Percentiles rank a stretch among this genome's conserved stretches.
Conservation (phyloP, 23 tunicate species). For the Trididemnum nubilum region DNA sequence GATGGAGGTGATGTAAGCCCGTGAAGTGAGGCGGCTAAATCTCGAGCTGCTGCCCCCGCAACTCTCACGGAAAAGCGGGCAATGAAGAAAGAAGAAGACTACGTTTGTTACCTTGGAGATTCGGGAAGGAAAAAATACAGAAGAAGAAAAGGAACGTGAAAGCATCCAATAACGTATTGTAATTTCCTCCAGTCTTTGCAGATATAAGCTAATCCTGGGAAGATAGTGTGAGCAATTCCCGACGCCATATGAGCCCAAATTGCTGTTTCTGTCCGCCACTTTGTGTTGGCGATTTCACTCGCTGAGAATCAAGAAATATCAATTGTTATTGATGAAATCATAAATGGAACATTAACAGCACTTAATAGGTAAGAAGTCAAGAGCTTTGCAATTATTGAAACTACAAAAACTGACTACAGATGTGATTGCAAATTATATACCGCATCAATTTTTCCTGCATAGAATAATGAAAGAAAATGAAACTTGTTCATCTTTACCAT, state of each 20-base stretch:
- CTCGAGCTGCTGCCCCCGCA: no score
- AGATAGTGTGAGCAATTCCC: constrained; percentile 48
- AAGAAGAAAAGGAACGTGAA: constrained; percentile 18
- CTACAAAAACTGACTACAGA: no score
- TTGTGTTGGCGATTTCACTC: constrained; percentile 40
- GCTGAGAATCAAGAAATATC: constrained; percentile 21
- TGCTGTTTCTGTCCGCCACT: constrained; percentile 41
- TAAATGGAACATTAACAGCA: background rate
- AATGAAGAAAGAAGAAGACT: no score
- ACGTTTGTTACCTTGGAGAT: constrained; percentile 64
- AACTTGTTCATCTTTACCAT: no score
- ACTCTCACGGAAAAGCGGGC: no score
- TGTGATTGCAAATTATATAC: no score
- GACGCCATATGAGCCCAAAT: constrained; percentile 21
- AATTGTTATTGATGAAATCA: constrained; percentile 40
- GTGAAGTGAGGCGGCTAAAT: no score
- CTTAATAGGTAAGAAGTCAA: no score
- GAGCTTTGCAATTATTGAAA: no score
- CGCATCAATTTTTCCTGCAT: no score
- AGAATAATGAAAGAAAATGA: no score
- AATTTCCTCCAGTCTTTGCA: constrained; percentile 58
- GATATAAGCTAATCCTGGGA: constrained; percentile 51
- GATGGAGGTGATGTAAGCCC: no score
- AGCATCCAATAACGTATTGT: constrained; percentile 21
- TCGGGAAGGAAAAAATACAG: constrained; percentile 59